Percentiles rank a stretch among this genome's conserved stretches.
phyloP scores from a whole-genome alignment of 2,113 vertebrate genomes.

The Holacanthus passer region DNA sequence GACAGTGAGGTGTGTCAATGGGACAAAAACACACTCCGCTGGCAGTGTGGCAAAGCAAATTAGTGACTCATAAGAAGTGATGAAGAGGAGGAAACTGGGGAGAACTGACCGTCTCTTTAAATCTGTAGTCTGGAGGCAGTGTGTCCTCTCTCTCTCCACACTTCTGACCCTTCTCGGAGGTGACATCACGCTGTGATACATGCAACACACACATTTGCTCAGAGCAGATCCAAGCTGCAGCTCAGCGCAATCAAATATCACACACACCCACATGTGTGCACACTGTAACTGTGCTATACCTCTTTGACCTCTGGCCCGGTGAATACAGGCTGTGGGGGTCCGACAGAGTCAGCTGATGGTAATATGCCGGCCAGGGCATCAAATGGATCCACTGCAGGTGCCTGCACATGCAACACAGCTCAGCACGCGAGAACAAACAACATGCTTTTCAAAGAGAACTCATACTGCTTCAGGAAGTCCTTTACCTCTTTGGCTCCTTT shows the following conservation, averaged over 20 bases:
- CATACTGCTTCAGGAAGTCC: not conserved
- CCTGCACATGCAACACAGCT: conserved; percentile 74
- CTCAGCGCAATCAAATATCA: not conserved
- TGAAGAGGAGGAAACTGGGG: not conserved
- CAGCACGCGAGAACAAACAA: conserved; percentile 48
- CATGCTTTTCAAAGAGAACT: conserved; percentile 46
- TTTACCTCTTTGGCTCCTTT: conserved; percentile 73
- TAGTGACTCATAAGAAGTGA: not conserved
- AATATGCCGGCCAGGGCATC: conserved; percentile 79
- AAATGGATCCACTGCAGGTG: conserved; percentile 72
- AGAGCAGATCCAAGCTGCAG: conserved; percentile 46
- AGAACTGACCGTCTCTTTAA: conserved; percentile 79
- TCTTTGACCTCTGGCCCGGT: conserved; percentile 81
- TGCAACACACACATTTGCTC: conserved; percentile 59
- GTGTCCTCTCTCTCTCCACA: conserved; percentile 80
- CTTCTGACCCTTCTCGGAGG: conserved; percentile 20
- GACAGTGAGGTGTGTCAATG: not conserved
- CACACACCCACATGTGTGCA: not conserved
- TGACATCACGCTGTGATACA: conserved; percentile 73
- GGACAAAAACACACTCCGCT: not conserved
- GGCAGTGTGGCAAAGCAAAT: not conserved
- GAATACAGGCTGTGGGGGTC: conserved; percentile 60
- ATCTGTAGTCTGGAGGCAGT: conserved; percentile 82
- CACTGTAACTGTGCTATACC: conserved; percentile 62
- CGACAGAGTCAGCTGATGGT: conserved; percentile 59